A percentile compares a stretch with the other conserved stretches of the same genome.
phyloP scores from a whole-genome alignment of 2,797 vertebrate genomes.

The Sebastes vulpes region DNA sequence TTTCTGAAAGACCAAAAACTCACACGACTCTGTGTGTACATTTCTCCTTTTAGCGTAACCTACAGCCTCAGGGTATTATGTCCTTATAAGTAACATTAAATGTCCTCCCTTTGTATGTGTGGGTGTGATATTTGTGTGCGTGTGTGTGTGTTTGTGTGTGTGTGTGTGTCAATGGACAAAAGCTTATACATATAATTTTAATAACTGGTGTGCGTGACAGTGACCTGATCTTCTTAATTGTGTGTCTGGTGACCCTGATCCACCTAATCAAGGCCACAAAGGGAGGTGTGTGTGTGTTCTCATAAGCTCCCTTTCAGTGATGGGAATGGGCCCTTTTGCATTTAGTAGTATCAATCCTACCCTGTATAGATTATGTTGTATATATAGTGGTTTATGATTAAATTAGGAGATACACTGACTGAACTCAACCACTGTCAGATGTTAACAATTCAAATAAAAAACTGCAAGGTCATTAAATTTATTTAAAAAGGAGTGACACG shows the following conservation, averaged over 20 bases:
- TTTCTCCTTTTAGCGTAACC: conserved; percentile 9
- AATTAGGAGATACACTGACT: neutral
- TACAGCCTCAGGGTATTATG: conserved; percentile 39
- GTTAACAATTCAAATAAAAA: neutral
- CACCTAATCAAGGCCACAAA: conserved; percentile 33
- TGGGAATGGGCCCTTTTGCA: neutral
- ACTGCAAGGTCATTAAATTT: neutral
- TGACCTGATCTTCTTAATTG: conserved; percentile 57
- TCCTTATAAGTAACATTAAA: conserved; percentile 12
- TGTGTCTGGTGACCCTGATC: conserved; percentile 66
- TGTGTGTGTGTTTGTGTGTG: neutral
- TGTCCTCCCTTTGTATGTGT: neutral
- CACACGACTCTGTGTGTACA: neutral
- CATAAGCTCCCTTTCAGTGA: conserved; percentile 10
- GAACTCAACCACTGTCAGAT: neutral
- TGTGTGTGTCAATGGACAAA: conserved; percentile 3
- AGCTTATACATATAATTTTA: conserved; percentile 5
- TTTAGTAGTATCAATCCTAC: neutral
- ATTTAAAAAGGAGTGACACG: neutral
- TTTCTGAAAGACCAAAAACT: neutral
- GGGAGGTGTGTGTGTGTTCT: neutral
- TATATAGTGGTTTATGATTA: neutral
- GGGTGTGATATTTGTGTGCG: neutral
- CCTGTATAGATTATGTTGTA: neutral
- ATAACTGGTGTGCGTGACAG: conserved; percentile 9